Base-by-base conservation (phyloP, 2,888 invertebrate species). In the Apotomis betuletana region DNA sequence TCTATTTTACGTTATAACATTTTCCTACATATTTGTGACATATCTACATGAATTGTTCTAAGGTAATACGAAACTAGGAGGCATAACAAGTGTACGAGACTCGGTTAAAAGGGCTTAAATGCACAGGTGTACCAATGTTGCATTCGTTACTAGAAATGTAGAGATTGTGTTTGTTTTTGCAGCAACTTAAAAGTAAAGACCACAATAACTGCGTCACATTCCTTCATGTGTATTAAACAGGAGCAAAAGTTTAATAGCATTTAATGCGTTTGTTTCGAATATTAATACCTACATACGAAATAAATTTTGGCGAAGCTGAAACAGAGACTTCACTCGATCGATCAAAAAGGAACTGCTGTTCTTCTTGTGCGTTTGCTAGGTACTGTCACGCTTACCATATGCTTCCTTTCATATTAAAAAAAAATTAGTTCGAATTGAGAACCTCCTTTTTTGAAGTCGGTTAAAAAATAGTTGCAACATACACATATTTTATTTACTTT, bases 201-300 rank as follows among this genome's bases (percentile, higher is more conserved):
- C 10, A 57, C 57, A 57, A 36, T 38, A 57, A 57, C 36, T 57
- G 12, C 57, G 57, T 57, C 36, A 12, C 12, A 57, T 36, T 57
- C 9, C 36, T 12, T 27, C 5, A 36, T 57, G 36, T 36, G 36
- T 12, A 57, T 38, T 12, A 57, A 5, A 12, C 36, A 57, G 38
- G 5, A 57, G 57, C 12, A 5, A 57, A 57, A 27, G 36, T n/a
- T 36, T n/a, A n/a, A n/a, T n/a, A 4, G 55, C 27, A 55, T 55
- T 27, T 55, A 27, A 55, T 55, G 55, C 55, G 55, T 55, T 55
- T 55, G 55, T 15, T 12, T 55, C 4, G 12, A 36, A 36, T 57
- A 36, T 36, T 9, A 57, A 57, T 5, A 57, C n/a, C n/a, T n/a
- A n/a, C 36, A 12, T 5, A 49, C 49, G 9, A 49, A 10, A 49